Evolutionary conservation across 2,888 invertebrate species (phyloP), one percentile per base, ranked within the genome.

Genomic region (Syrphus vitripennis): DNA sequence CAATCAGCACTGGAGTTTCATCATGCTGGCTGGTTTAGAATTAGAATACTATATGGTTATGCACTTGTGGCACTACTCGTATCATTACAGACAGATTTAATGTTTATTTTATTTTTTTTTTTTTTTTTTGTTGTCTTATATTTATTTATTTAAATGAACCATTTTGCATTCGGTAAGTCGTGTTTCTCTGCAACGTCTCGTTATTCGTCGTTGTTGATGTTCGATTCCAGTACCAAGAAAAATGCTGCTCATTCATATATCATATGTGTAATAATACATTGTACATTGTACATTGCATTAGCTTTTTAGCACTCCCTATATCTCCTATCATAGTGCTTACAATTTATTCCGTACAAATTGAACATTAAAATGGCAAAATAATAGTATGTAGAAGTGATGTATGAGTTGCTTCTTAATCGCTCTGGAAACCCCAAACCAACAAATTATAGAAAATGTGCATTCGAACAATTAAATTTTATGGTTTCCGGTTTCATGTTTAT

Each of bases 401-500:
- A 65, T 14, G 29, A 31, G 65, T 63, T 42, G 48, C 48, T 65
- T 65, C 65, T 65, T 65, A 48, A 65, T 65, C 48, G 16, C 48
- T 21, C n/a, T n/a, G n/a, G 65, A 31, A 65, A 65, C 16, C 48
- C 31, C 24, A 65, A 65, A 65, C 65, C 65, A 65, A 14, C 65
- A 29, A 65, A 55, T 67, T 21, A 69, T 57, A n/a, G 37, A 63
- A 48, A 76, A 34, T 69, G 29, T 76, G 45, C 76, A 69, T 76
- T 48, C 10, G 24, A 48, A 55, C 55, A 55, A 53, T 48, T 67
- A 45, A 45, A 48, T 69, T 69, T 48, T 19, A 48, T 34, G 67
- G 59, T 59, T 76, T 76, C 57, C 67, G 67, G 67, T 76, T 76
- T 48, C 69, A 50, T 69, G 48, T 24, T 74, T 42, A 48, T 65